Conservation (phyloP, 2,797 vertebrate species). For the Dicrostonyx torquatus region DNA sequence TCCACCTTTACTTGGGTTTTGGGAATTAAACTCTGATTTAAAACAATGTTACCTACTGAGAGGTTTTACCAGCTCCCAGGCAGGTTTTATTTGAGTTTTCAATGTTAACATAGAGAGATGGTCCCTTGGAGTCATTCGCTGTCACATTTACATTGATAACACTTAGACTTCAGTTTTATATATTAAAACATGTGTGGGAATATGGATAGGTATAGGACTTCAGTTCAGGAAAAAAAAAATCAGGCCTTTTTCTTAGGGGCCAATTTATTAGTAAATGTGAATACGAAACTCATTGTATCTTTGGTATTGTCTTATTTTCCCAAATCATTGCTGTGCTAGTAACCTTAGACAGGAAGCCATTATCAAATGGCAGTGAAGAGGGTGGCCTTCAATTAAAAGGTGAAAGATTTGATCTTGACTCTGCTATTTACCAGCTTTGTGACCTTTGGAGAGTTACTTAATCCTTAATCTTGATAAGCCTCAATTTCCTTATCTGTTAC, state of each 20-base stretch:
- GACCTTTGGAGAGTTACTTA: not conserved
- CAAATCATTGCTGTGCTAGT: not conserved
- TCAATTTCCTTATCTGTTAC: slow-evolving; percentile 46
- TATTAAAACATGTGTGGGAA: not conserved
- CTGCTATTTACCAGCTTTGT: slow-evolving; percentile 6
- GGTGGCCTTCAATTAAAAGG: not conserved
- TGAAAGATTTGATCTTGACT: not conserved
- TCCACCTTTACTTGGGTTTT: not conserved
- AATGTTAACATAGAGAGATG: not conserved
- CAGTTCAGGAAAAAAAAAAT: not conserved
- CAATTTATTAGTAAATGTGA: slow-evolving; percentile 45
- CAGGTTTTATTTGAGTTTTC: not conserved
- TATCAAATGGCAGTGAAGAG: not conserved
- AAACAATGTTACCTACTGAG: not conserved
- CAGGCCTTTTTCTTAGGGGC: not conserved
- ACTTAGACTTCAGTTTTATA: slow-evolving; percentile 1
- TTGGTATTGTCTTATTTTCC: slow-evolving; percentile 47
- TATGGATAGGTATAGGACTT: not conserved
- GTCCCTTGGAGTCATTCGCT: not conserved
- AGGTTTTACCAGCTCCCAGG: not conserved
- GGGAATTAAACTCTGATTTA: not conserved
- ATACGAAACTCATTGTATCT: slow-evolving; percentile 43
- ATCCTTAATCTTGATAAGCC: not conserved
- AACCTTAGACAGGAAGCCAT: not conserved
- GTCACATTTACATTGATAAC: not conserved